Percentiles rank a stretch among this genome's conserved stretches.
phyloP scores from a whole-genome alignment of 2,888 invertebrate genomes.

The Thumatha senex region DNA sequence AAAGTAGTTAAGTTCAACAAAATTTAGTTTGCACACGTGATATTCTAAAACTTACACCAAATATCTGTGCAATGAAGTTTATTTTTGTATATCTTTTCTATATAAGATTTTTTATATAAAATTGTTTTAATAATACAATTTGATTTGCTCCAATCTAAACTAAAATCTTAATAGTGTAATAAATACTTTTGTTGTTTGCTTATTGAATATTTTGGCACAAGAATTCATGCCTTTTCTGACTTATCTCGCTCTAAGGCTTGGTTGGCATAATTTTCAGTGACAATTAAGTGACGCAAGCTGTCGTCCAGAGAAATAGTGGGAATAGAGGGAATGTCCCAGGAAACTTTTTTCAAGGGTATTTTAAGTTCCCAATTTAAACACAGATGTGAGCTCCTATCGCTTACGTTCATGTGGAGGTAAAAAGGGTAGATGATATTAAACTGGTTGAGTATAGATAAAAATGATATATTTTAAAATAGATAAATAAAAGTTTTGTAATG shows the following conservation, averaged over 20 bases:
- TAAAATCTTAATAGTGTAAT: constrained; percentile 45
- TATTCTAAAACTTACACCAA: not conserved
- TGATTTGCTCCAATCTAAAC: constrained; percentile 39
- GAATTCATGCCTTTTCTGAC: constrained; percentile 18
- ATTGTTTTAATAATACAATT: constrained; percentile 26
- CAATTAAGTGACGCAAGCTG: no score
- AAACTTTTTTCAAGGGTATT: no score
- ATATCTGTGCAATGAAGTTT: not conserved
- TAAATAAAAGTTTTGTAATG: no score
- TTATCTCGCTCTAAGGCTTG: constrained; percentile 16
- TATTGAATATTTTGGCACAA: constrained; percentile 34
- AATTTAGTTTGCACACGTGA: not conserved
- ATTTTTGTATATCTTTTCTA: constrained; percentile 6
- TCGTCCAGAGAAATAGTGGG: no score
- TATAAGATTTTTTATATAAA: not conserved
- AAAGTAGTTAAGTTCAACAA: constrained; percentile 18
- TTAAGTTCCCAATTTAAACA: no score
- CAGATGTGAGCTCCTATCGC: no score
- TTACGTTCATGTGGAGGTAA: no score
- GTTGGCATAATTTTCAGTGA: not conserved
- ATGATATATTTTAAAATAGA: no score
- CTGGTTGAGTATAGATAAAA: no score
- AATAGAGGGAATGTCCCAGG: no score
- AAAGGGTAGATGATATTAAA: no score
- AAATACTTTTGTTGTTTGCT: constrained; percentile 37